Evolutionary conservation across 1,140 invertebrate species (phyloP).

Genomic region (Acromyrmex echinatior): DNA sequence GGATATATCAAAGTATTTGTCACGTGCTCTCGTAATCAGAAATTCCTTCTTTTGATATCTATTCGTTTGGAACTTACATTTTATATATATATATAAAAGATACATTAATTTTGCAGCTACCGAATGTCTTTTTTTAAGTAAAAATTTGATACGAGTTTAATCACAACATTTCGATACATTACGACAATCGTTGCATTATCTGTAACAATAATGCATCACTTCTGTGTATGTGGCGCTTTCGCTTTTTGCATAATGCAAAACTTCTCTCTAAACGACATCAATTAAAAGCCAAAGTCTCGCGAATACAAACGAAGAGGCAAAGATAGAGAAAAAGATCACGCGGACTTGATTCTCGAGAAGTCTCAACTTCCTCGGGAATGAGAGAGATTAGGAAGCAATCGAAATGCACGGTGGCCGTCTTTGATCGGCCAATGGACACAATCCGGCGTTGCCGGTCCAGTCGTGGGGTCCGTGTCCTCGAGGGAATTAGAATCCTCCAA

Average conservation of each 20-base stretch:
- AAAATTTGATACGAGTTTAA: not conserved
- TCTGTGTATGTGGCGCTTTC: not conserved
- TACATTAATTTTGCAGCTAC: constrained; percentile 4
- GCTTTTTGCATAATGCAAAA: not conserved
- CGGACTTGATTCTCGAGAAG: constrained; percentile 7
- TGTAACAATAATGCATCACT: not conserved
- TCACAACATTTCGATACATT: not conserved
- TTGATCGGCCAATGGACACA: constrained; percentile 72
- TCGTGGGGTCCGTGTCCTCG: constrained; percentile 18
- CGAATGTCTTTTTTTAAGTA: not conserved
- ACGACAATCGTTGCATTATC: not conserved
- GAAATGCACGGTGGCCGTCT: constrained; percentile 71
- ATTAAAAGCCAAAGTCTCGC: not conserved
- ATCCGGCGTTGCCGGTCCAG: constrained; percentile 2
- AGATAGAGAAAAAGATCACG: constrained; percentile 5
- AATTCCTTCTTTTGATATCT: not conserved
- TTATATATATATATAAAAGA: not conserved
- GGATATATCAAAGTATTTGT: not conserved
- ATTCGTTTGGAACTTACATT: not conserved
- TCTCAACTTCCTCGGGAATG: constrained; percentile 38
- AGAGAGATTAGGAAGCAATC: constrained; percentile 74
- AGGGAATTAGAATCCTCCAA: constrained; percentile 56
- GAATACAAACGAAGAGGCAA: not conserved
- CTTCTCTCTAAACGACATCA: not conserved
- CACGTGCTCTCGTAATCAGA: not conserved